phyloP scores from a whole-genome alignment of 2,888 invertebrate genomes.

The Pristionchus japonicus region DNA sequence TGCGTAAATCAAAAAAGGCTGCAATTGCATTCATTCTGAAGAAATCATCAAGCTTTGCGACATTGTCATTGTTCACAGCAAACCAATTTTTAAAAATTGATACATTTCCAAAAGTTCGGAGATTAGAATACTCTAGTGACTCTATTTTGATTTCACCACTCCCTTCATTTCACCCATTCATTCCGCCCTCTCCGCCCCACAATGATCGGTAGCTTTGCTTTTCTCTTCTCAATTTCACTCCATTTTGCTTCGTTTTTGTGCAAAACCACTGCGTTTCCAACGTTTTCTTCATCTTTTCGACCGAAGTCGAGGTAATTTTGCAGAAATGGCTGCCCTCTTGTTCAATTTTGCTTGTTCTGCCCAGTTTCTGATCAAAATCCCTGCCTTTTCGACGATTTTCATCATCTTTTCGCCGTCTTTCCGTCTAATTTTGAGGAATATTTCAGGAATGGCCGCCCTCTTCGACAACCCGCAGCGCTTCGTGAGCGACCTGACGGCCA shows the following conservation, averaged over 20 bases:
- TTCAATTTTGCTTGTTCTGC: too few species aligned
- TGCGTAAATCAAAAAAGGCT: too few species aligned
- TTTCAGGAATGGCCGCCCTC: conserved; percentile 18
- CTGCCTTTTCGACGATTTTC: background rate
- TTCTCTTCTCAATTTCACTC: background rate
- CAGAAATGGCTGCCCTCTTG: conserved; percentile 24
- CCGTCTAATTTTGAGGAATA: background rate
- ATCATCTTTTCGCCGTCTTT: background rate
- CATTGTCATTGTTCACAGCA: too few species aligned
- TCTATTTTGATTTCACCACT: too few species aligned
- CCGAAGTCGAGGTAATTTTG: background rate
- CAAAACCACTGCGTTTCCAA: background rate
- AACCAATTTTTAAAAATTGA: too few species aligned
- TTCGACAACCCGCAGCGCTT: background rate
- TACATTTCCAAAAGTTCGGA: too few species aligned
- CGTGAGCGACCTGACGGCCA: conserved; percentile 10
- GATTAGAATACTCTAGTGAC: too few species aligned
- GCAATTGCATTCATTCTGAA: too few species aligned
- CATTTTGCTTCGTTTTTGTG: background rate
- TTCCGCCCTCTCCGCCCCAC: background rate
- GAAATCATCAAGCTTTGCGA: too few species aligned
- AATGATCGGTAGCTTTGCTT: background rate
- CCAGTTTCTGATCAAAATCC: too few species aligned
- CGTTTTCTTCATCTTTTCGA: background rate
- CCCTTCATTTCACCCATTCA: background rate